Conservation (phyloP, 2,888 invertebrate genomes). For the Euzophera pinguis region DNA sequence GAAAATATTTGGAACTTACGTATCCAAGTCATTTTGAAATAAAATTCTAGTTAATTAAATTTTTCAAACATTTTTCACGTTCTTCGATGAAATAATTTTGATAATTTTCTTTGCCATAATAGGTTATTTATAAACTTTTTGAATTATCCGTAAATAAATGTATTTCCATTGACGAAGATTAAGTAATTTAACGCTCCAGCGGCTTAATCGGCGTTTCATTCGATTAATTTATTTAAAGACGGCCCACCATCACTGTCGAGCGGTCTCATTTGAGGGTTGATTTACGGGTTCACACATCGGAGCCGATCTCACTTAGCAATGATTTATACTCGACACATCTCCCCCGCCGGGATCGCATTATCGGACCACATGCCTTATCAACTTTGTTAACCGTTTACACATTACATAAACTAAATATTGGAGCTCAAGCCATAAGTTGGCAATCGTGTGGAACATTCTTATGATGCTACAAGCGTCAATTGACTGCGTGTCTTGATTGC, state of each 20-base stretch:
- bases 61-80: no score
- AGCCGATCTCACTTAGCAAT: conserved; percentile 75
- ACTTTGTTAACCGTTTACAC: conserved; percentile 60
- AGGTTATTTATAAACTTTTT: no score
- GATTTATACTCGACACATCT: conserved; percentile 75
- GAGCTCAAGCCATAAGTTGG: no score
- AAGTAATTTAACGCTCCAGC: neutral
- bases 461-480: no score
- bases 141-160: no score
- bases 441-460: no score
- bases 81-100: no score
- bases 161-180: neutral
- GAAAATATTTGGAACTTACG: no score
- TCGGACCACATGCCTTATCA: conserved; percentile 67
- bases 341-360: conserved; percentile 71
- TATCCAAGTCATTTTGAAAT: no score
- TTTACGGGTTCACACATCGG: conserved; percentile 77
- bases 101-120: no score
- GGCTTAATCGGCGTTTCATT: conserved; percentile 19
- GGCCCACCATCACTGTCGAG: conserved; percentile 57
- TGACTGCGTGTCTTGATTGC: no score
- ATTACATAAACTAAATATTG: conserved; percentile 18
- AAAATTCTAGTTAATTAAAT: no score
- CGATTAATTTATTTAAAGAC: conserved; percentile 57
- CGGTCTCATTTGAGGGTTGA: conserved; percentile 70